These are phyloP conservation scores for Barbus barbus DNA, from an alignment of 2,113 vertebrate genomes.

Conservation along the genomic window DNA sequence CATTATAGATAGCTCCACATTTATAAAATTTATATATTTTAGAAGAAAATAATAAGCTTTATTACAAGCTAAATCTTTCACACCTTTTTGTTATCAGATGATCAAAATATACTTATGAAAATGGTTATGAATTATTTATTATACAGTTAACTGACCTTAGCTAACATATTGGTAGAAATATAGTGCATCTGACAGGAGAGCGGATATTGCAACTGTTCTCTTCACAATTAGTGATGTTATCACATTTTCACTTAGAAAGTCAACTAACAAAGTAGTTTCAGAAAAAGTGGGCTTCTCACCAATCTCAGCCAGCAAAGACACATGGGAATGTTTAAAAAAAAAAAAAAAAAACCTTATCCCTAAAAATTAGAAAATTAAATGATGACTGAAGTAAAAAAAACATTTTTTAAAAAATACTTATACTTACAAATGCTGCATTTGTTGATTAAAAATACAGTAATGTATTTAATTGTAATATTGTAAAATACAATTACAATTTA, in stretches of 20 bases:
- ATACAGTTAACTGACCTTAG: not conserved
- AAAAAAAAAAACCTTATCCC: too few species aligned
- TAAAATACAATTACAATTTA: not conserved
- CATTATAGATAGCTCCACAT: not conserved
- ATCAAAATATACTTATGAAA: not conserved
- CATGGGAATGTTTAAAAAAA: not conserved
- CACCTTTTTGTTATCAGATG: not conserved
- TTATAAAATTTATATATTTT: not conserved
- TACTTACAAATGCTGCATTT: not conserved
- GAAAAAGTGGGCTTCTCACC: not conserved
- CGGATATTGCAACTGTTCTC: conserved; percentile 20
- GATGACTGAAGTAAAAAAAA: not conserved
- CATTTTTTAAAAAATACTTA: not conserved
- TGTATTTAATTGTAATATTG: not conserved
- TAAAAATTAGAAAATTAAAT: not conserved
- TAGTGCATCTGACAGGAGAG: conserved; percentile 11
- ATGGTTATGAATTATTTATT: conserved; percentile 1
- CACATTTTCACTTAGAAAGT: not conserved
- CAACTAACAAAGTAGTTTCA: not conserved
- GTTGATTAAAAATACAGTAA: not conserved
- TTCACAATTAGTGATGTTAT: conserved; percentile 19
- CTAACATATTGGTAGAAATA: not conserved
- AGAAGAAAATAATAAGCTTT: not conserved
- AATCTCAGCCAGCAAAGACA: not conserved
- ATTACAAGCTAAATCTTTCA: not conserved